Base-by-base conservation (phyloP, 2,113 vertebrate genomes). In the Phrynocephalus versicolor region DNA sequence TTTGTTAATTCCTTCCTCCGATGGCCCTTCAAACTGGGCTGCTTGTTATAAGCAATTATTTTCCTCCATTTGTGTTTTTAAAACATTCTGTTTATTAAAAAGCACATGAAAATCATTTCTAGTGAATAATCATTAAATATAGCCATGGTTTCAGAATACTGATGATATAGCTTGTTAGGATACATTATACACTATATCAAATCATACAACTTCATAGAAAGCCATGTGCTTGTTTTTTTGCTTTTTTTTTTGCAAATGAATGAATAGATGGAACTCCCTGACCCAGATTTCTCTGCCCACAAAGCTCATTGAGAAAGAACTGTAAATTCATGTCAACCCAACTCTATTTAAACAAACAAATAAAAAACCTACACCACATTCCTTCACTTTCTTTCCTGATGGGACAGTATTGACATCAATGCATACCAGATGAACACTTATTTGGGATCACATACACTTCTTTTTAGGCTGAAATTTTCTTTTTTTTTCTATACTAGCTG, bases 251-350 rank as follows among this genome's bases (percentile, higher is more conserved):
- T 80, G 60, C n/a, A 67, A 37, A 21, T 78, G n/a, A 76, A 30
- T 64, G 35, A 51, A 70, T 70, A 18, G 37, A 60, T 39, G 55
- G 81, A 83, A 73, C 27, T 62, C 25, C 18, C 27, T 62, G 82
- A 64, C 82, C 72, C 82, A 83, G 71, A 83, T 74, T 83, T 74
- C 71, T 9, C 19, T 73, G 39, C 35, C 39, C 70, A 39, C 37
- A 51, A n/a, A 2, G 19, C 9, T 80, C 25, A 65, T 41, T 1
- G 3, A 39, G 60, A 64, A 65, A 41, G 64, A 62, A 55, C 33
- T 33, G 30, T 58, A 58, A 77, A 77, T 58, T 30, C 30, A 77
- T 58, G 55, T 35, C 15, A 51, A 57, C 69, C 35, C 35, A 51
- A 58, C 16, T 79, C 12, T 82, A 33, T 71, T 19, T 57, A 6